A percentile compares a stretch with the other conserved stretches of the same genome.
Conservation (phyloP, 2,113 vertebrate genomes). For the Sinocyclocheilus anophthalmus region DNA sequence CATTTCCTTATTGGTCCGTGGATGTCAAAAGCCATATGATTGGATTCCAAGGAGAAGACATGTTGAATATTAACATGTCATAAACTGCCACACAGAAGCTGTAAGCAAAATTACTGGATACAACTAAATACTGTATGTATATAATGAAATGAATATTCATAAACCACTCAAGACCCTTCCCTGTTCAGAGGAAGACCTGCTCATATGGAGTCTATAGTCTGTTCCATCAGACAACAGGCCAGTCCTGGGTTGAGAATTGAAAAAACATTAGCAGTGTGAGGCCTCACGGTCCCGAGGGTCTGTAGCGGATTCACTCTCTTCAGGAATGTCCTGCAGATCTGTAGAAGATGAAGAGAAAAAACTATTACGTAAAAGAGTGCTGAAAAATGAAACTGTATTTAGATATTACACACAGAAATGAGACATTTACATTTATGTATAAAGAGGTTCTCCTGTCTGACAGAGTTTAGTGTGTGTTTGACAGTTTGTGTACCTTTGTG, state of each 20-base stretch:
- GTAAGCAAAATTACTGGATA: slow-evolving; percentile 33
- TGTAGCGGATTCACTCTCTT: slow-evolving; percentile 77
- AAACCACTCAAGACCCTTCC: slow-evolving; percentile 15
- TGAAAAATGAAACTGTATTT: neutral
- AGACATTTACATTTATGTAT: neutral
- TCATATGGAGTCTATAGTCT: slow-evolving; percentile 30
- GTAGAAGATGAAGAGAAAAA: slow-evolving; percentile 29
- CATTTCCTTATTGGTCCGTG: slow-evolving; percentile 54
- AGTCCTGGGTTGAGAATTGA: slow-evolving; percentile 17
- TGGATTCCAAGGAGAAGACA: slow-evolving; percentile 32
- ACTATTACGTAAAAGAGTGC: neutral
- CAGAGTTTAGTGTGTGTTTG: slow-evolving; percentile 8
- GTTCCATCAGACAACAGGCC: slow-evolving; percentile 16
- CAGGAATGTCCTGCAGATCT: slow-evolving; percentile 89
- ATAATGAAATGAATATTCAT: slow-evolving; percentile 38
- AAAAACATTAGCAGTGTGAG: slow-evolving; percentile 41
- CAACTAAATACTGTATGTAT: slow-evolving; percentile 44
- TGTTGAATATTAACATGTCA: slow-evolving; percentile 47
- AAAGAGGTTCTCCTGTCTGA: neutral
- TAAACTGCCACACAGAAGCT: slow-evolving; percentile 39
- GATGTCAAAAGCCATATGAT: slow-evolving; percentile 42
- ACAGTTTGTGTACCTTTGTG: neutral
- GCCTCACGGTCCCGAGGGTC: slow-evolving; percentile 66
- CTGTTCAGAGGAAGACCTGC: slow-evolving; percentile 45
- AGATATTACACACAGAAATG: neutral